phyloP scores from a whole-genome alignment of 1,140 invertebrate species.

The Trichonephila clavata region DNA sequence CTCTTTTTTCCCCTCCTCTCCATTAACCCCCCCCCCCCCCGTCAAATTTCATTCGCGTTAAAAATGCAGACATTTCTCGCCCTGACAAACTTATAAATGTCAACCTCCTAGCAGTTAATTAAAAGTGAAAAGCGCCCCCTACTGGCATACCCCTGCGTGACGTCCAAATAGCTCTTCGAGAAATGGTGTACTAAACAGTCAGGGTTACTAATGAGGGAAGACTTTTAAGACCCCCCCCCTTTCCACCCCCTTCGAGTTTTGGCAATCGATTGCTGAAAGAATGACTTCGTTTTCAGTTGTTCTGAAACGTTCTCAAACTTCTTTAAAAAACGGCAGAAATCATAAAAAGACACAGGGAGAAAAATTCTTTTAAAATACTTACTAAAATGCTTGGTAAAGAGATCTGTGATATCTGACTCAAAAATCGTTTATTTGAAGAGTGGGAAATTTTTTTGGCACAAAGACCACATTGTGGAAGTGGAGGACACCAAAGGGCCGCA shows the following conservation, averaged over 20 bases:
- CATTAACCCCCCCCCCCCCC: conserved; percentile 1
- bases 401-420: too few relatives aligned
- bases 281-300: background rate
- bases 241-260: background rate
- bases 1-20: background rate
- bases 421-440: too few relatives aligned
- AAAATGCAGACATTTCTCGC: conserved; percentile 27
- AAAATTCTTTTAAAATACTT: too few relatives aligned
- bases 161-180: background rate
- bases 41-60: conserved; percentile 31
- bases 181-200: conserved; percentile 11
- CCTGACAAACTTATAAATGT: conserved; percentile 41
- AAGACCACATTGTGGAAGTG: too few relatives aligned
- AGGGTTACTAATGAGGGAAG: background rate
- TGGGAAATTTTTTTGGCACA: too few relatives aligned
- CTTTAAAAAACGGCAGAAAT: too few relatives aligned
- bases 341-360: too few relatives aligned
- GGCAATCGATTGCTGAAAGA: background rate
- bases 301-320: background rate
- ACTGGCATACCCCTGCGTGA: background rate
- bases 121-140: conserved; percentile 32
- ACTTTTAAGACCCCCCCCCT: background rate
- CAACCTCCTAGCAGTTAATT: conserved; percentile 36
- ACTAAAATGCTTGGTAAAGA: too few relatives aligned
- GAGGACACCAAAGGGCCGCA: too few relatives aligned